Percentiles rank a stretch among this genome's conserved stretches.
phyloP scores from a whole-genome alignment of 2,888 invertebrate genomes.

The Anthrax anthrax region DNA sequence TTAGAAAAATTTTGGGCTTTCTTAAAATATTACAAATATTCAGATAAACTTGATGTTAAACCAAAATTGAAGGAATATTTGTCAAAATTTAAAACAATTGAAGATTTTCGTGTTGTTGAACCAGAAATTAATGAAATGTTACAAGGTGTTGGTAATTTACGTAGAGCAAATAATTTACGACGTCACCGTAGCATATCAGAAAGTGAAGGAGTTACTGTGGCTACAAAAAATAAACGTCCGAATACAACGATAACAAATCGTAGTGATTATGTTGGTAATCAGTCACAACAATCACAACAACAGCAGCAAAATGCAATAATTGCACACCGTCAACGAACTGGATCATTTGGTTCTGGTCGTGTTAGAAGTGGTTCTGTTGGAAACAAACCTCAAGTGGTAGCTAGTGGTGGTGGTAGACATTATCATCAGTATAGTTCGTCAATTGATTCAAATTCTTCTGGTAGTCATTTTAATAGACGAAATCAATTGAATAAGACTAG shows the following conservation, averaged over 20 bases:
- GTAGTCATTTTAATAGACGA: slow-evolving; percentile 23
- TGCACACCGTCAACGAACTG: slow-evolving; percentile 28
- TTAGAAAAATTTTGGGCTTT: slow-evolving; percentile 99
- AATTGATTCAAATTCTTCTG: slow-evolving; percentile 18
- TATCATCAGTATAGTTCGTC: slow-evolving; percentile 21
- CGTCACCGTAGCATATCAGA: slow-evolving; percentile 55
- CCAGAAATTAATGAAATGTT: slow-evolving; percentile 47
- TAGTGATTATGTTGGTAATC: slow-evolving; percentile 32
- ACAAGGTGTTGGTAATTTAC: slow-evolving; percentile 37
- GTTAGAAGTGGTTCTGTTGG: slow-evolving; percentile 33
- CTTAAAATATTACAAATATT: slow-evolving; percentile 86
- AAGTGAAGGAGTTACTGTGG: slow-evolving; percentile 37
- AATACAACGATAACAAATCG: slow-evolving; percentile 33
- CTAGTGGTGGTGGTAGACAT: not conserved
- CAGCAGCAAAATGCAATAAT: slow-evolving; percentile 17
- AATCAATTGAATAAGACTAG: slow-evolving; percentile 8
- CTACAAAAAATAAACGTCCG: slow-evolving; percentile 17
- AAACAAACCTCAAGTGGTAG: slow-evolving; percentile 30
- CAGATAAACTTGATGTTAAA: slow-evolving; percentile 57
- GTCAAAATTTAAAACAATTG: slow-evolving; percentile 69
- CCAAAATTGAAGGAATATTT: slow-evolving; percentile 57
- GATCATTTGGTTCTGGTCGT: slow-evolving; percentile 32
- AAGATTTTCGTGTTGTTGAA: slow-evolving; percentile 69
- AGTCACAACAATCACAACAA: slow-evolving; percentile 21
- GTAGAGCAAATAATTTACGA: slow-evolving; percentile 37